These are phyloP conservation scores for Drosophila kuntzei DNA, from an alignment of 2,888 invertebrate genomes.

Conservation along the genomic window DNA sequence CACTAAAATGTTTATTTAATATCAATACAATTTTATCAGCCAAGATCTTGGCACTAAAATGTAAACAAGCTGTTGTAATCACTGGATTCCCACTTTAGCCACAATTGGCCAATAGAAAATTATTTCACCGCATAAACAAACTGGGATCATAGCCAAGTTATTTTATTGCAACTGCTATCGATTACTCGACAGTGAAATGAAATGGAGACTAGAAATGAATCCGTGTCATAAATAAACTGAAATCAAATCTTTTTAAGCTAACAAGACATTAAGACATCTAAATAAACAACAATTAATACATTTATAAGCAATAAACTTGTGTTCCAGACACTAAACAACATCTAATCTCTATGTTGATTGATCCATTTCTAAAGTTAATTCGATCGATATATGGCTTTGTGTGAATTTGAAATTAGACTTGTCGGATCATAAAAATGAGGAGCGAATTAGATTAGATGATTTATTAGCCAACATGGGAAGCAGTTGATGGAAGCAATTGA, in stretches of 20 bases:
- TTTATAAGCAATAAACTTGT: conserved; percentile 36
- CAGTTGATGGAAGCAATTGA: background rate
- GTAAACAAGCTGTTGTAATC: conserved; percentile 52
- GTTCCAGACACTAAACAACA: conserved; percentile 19
- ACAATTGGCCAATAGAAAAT: conserved; percentile 22
- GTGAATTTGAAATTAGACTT: conserved; percentile 2
- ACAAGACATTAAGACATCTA: conserved; percentile 15
- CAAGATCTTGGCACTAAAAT: conserved; percentile 35
- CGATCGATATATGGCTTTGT: conserved; percentile 19
- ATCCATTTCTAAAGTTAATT: conserved; percentile 24
- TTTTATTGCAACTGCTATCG: conserved; percentile 39
- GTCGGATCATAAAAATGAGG: background rate
- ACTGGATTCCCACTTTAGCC: conserved; percentile 6
- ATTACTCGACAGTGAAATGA: conserved; percentile 13
- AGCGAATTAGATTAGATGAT: conserved; percentile 15
- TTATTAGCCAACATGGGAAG: conserved; percentile 6
- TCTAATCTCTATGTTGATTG: conserved; percentile 16
- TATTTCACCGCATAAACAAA: conserved; percentile 8
- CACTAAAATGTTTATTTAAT: conserved; percentile 58
- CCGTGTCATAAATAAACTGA: conserved; percentile 20
- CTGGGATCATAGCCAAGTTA: conserved; percentile 20
- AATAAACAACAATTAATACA: conserved; percentile 40
- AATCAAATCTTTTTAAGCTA: conserved; percentile 11
- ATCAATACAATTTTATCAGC: conserved; percentile 74
- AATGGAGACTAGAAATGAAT: conserved; percentile 4